phyloP scores from a whole-genome alignment of 2,113 vertebrate genomes.

The Oceanodroma tethys region DNA sequence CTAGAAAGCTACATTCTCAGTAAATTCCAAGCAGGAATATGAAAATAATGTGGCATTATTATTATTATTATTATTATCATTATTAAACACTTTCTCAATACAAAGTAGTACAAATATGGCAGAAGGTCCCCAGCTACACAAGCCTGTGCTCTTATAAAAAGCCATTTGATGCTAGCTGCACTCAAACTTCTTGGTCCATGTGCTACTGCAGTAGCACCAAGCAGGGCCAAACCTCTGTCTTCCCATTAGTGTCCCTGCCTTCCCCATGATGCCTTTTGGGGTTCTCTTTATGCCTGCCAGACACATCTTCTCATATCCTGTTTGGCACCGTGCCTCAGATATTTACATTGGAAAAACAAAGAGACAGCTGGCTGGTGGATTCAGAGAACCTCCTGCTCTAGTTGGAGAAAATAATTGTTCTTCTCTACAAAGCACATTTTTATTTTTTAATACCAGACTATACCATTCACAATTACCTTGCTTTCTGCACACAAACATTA shows the following conservation, averaged over 20 bases:
- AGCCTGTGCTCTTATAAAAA: accelerated
- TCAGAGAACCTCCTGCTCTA: constrained; percentile 23
- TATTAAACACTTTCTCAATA: background rate
- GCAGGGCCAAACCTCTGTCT: background rate
- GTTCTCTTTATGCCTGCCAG: background rate
- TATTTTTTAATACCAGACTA: constrained; percentile 2
- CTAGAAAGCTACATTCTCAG: background rate
- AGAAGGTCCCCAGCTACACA: background rate
- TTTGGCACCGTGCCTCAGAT: background rate
- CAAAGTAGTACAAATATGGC: background rate
- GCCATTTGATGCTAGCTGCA: background rate
- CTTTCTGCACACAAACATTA: background rate
- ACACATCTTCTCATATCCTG: background rate
- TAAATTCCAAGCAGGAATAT: background rate
- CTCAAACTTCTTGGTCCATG: background rate
- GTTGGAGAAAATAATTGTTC: constrained; percentile 41
- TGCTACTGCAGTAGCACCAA: background rate
- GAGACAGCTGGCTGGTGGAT: constrained; percentile 45
- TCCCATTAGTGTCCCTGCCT: background rate
- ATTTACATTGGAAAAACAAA: background rate
- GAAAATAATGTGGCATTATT: background rate
- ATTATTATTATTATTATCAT: background rate
- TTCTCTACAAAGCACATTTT: background rate
- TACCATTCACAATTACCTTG: constrained; percentile 22
- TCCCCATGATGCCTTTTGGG: background rate